Evolutionary conservation across 2,888 invertebrate genomes (phyloP), one percentile per base, ranked within the genome.

Genomic region (Sclerodermus sp.): DNA sequence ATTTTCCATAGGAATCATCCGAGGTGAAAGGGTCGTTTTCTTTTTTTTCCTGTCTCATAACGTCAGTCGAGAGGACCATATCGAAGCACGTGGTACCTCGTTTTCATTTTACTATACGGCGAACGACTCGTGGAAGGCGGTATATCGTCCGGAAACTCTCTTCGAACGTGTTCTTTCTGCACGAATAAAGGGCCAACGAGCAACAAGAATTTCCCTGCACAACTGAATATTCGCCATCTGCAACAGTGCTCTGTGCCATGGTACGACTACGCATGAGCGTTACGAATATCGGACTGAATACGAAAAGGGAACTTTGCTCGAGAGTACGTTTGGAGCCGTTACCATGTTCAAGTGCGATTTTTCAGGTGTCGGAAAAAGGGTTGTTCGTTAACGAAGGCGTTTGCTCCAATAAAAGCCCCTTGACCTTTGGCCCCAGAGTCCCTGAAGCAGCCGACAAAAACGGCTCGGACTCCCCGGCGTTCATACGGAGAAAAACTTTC

Each of bases 151-250:
- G 38, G 38, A 38, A 38, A 38, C 38, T 38, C 14, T 14, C 14
- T 16, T 3, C 15, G 38, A 38, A 38, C 38, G 38, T 38, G 38
- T 38, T 38, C 17, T 16, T 38, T 38, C 38, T 38, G 14, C 16
- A 16, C 38, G 38, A 38, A 38, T 38, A 38, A 34, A 38, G 38
- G 17, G 38, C 38, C 38, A 16, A 38, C 38, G 38, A 38, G 38
- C 17, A 14, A 14, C 38, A 14, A 34, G 34, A 34, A 34, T 34
- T 34, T 34, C 34, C 4, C n/a, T 34, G 23, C 23, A 8, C 34
- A 13, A 34, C 34, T 34, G 34, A 34, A 34, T 34, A 34, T 34
- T 13, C 34, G 34, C 34, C 34, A 34, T 34, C 34, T 34, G 34
- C 34, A 23, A 8, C 23, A 8, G 23, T 23, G 8, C 8, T 23